Percentiles rank a stretch among this genome's conserved stretches.
These are phyloP conservation scores for Drepana arcuata DNA, from an alignment of 1,140 invertebrate genomes.

Conservation along the genomic window DNA sequence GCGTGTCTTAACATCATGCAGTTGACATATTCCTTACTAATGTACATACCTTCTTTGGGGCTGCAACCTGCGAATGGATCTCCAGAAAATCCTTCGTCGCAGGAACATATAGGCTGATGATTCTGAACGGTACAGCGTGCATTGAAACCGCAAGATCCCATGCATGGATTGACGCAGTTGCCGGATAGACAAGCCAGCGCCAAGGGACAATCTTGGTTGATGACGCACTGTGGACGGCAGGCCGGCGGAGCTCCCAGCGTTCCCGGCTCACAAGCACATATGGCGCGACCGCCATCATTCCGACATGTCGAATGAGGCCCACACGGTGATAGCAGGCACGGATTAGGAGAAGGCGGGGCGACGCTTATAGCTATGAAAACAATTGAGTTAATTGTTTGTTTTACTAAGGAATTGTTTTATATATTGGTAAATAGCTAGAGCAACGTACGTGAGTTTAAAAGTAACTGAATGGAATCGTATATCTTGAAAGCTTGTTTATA, in stretches of 20 bases:
- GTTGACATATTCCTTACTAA: slow-evolving; percentile 1
- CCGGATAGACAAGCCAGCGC: slow-evolving; percentile 84
- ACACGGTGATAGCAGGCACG: slow-evolving; percentile 86
- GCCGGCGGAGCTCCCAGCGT: slow-evolving; percentile 89
- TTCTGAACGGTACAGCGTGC: slow-evolving; percentile 83
- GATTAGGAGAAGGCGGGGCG: slow-evolving; percentile 63
- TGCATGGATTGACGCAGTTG: slow-evolving; percentile 84
- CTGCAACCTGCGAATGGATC: slow-evolving; percentile 87
- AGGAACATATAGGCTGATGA: slow-evolving; percentile 85
- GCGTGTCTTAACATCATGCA: slow-evolving; percentile 15
- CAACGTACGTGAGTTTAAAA: too few species aligned
- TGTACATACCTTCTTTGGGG: slow-evolving; percentile 75
- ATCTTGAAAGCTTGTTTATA: too few species aligned
- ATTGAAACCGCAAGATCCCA: slow-evolving; percentile 88
- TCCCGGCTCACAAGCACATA: slow-evolving; percentile 83
- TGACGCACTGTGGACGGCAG: slow-evolving; percentile 84
- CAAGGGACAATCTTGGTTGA: slow-evolving; percentile 84
- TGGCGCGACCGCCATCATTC: slow-evolving; percentile 77
- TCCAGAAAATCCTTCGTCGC: slow-evolving; percentile 82
- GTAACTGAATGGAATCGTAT: too few species aligned
- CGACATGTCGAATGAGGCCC: slow-evolving; percentile 86
- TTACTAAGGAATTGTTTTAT: too few species aligned
- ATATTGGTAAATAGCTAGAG: too few species aligned
- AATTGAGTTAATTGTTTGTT: too few species aligned
- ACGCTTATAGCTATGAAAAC: slow-evolving; percentile 24